Base-by-base conservation (phyloP, 1,140 invertebrate genomes). In the Drosophila arizonae region DNA sequence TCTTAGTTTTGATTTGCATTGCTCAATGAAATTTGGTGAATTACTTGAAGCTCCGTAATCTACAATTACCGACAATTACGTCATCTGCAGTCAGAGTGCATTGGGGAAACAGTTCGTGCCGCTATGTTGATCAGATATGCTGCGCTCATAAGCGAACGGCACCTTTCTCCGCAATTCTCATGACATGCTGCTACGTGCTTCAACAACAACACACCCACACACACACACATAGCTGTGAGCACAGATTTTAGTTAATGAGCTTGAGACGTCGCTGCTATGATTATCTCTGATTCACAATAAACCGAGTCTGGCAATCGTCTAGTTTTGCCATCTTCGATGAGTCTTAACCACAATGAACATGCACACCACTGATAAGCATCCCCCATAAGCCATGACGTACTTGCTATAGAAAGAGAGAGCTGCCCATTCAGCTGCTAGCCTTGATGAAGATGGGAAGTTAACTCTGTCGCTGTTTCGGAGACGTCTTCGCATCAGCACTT, bases 71-170 rank as follows among this genome's bases (percentile, higher is more conserved):
- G 36, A 33, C 36, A 39, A 61, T 69, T 73, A 58, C 71, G 71
- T 73, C 71, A 73, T 21, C 36, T 50, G 46, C 24, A 6, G 36
- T 17, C 66, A 69, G 63, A 70, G 60, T 70, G 24, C 54, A 66
- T 28, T 55, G 60, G 21, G 41, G 17, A 55, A 65, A 17, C 15
- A 17, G 70, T 67, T 61, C 64, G 63, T 72, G 70, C 56, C 24
- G 46, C 56, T 66, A 72, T 72, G 63, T 60, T 54, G 30, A 61
- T 72, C 64, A 61, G 39, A 67, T 67, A 66, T 54, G 46, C 33
- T 28, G 1, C 6, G 33, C 8, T 33, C 33, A 33, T 33, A 51
- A 51, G 13, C 46, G 21, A 26, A 13, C 8, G 6, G 26, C 13
- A 9, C 60, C 60, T 11, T 41, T 48, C 67, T 55, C 50, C 36